A percentile compares a stretch with the other conserved stretches of the same genome.
These are phyloP conservation scores for Oryzias melastigma DNA, from an alignment of 2,113 vertebrate genomes.

Conservation along the genomic window DNA sequence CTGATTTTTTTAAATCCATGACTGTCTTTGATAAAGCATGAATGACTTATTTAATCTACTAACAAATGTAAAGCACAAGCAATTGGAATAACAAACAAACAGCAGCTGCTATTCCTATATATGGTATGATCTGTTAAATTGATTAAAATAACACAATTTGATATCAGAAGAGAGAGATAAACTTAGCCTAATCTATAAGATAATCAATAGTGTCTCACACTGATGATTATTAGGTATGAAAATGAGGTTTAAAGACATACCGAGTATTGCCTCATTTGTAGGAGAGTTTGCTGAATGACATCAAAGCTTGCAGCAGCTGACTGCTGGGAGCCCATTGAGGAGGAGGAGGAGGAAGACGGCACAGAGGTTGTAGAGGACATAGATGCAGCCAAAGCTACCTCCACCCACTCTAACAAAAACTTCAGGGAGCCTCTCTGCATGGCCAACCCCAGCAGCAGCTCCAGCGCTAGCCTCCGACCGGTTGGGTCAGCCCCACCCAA, in stretches of 20 bases:
- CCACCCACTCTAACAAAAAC: conserved; percentile 83
- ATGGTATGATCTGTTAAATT: background rate
- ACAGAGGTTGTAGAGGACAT: conserved; percentile 45
- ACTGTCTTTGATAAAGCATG: no score
- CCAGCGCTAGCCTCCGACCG: conserved; percentile 75
- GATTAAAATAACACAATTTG: background rate
- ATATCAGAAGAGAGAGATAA: background rate
- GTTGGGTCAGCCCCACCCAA: conserved; percentile 73
- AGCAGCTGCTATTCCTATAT: background rate
- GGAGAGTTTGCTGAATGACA: conserved; percentile 76
- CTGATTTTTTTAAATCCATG: no score
- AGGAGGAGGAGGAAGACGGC: conserved; percentile 55
- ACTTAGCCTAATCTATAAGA: background rate
- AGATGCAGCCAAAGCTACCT: conserved; percentile 78
- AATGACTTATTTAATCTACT: background rate
- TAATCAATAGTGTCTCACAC: background rate
- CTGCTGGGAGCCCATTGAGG: conserved; percentile 51
- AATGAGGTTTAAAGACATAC: conserved; percentile 55
- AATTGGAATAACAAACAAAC: background rate
- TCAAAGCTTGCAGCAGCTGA: conserved; percentile 72
- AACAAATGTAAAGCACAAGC: background rate
- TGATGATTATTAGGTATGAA: background rate
- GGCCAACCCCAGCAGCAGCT: conserved; percentile 78
- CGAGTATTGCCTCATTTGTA: conserved; percentile 81
- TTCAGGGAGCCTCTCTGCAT: conserved; percentile 80